phyloP scores from a whole-genome alignment of 2,113 vertebrate genomes.

The Girardinichthys multiradiatus region DNA sequence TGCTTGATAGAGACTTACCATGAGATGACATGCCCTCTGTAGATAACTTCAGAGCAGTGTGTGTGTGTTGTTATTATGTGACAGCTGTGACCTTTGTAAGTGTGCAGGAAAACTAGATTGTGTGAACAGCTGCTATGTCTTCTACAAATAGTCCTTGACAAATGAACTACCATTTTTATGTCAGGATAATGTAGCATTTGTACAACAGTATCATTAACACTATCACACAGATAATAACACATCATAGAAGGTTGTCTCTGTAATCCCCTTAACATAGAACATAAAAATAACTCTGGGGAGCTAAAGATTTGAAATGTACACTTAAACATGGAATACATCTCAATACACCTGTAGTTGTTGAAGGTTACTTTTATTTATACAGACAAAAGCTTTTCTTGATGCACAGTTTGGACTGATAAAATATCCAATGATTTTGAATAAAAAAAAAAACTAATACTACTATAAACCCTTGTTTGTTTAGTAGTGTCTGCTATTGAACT shows the following conservation, averaged over 20 bases:
- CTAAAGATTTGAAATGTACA: not conserved
- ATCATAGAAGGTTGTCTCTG: not conserved
- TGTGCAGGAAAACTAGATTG: conserved; percentile 32
- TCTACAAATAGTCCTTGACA: conserved; percentile 23
- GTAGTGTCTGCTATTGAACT: not conserved
- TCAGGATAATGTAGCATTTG: conserved; percentile 18
- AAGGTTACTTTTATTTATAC: not conserved
- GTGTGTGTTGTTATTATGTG: conserved; percentile 25
- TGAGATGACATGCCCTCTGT: conserved; percentile 38
- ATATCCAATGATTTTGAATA: no score
- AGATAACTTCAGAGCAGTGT: conserved; percentile 50
- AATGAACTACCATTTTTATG: conserved; percentile 26
- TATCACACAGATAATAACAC: conserved; percentile 2
- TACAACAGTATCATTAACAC: conserved; percentile 6
- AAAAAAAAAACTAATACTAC: no score
- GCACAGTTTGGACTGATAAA: not conserved
- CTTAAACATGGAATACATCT: not conserved
- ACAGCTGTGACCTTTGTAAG: conserved; percentile 34
- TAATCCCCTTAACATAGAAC: not conserved
- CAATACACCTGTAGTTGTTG: not conserved
- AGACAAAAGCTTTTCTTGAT: not conserved
- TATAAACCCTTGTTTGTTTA: not conserved
- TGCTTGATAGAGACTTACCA: conserved; percentile 9
- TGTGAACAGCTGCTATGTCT: conserved; percentile 38
- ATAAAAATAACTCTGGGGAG: not conserved